A percentile compares a stretch with the other conserved stretches of the same genome.
phyloP scores from a whole-genome alignment of 2,113 vertebrate species.

The Peromyscus californicus region DNA sequence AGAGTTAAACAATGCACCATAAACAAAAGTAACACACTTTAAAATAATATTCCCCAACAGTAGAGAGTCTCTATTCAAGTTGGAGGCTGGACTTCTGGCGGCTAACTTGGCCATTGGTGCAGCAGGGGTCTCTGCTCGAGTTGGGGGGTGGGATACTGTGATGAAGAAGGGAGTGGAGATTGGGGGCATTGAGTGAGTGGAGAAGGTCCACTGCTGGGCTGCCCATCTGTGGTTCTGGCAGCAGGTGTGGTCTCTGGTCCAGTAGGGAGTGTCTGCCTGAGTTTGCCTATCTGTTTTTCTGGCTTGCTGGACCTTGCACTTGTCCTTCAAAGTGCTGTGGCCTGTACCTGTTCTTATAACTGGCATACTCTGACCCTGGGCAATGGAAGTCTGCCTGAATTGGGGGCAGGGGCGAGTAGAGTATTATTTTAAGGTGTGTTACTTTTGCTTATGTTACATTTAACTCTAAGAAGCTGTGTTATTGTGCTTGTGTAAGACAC shows the following conservation, averaged over 20 bases:
- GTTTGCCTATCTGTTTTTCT: background rate
- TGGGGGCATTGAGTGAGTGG: background rate
- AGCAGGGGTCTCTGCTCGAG: background rate
- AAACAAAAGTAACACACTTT: too few species aligned
- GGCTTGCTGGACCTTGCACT: background rate
- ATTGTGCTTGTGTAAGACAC: too few species aligned
- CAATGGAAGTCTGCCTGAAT: background rate
- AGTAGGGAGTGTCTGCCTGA: background rate
- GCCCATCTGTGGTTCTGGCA: background rate
- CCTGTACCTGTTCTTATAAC: background rate
- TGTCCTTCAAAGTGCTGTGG: background rate
- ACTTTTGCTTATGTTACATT: too few species aligned
- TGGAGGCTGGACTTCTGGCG: background rate
- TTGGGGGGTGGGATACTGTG: background rate
- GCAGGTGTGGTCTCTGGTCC: background rate
- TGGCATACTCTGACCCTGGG: background rate
- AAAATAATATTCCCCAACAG: too few species aligned
- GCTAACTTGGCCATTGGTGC: background rate
- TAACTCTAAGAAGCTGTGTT: too few species aligned
- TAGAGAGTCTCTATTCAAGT: background rate
- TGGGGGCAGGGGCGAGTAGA: background rate
- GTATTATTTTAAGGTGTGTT: too few species aligned
- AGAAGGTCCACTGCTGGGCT: background rate
- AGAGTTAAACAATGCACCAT: too few species aligned
- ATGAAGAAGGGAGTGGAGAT: background rate